phyloP scores from a whole-genome alignment of 2,797 vertebrate species.

The Anas bahamensis region DNA sequence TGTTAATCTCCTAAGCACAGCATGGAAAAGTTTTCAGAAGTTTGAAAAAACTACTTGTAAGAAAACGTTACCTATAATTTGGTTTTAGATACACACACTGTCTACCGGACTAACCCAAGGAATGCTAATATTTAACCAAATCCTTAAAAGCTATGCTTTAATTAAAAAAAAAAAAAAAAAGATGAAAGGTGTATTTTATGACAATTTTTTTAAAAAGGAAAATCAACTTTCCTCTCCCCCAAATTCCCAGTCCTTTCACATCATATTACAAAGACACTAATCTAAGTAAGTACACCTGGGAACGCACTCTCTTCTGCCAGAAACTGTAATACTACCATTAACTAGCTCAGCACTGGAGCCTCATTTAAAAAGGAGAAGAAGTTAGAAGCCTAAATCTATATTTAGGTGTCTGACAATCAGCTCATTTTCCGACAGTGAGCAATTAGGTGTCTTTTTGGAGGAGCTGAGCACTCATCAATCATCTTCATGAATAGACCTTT shows the following conservation, averaged over 20 bases:
- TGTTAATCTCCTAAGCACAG: neutral
- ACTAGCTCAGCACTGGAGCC: neutral
- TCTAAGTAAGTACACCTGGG: constrained; percentile 14
- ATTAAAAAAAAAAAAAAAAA: neutral
- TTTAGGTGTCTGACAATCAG: constrained; percentile 50
- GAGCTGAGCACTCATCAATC: constrained; percentile 8
- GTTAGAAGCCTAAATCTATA: constrained; percentile 30
- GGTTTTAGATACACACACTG: neutral
- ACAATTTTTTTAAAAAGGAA: constrained; percentile 4
- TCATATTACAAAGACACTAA: constrained; percentile 52
- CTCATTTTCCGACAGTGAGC: constrained; percentile 33
- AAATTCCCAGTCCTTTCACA: constrained; percentile 45
- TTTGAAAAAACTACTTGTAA: neutral
- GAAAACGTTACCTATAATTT: neutral
- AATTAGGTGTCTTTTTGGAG: constrained; percentile 45
- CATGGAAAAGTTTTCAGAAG: neutral
- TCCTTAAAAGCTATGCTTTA: neutral
- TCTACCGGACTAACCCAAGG: neutral
- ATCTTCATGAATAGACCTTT: constrained; percentile 28
- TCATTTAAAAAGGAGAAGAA: neutral
- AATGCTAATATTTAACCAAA: neutral
- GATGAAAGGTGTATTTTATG: neutral
- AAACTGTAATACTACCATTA: constrained; percentile 47
- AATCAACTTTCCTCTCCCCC: neutral
- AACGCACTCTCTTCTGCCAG: constrained; percentile 15